Evolutionary conservation across 2,888 invertebrate genomes (phyloP).

Genomic region (Atethmia centrago): DNA sequence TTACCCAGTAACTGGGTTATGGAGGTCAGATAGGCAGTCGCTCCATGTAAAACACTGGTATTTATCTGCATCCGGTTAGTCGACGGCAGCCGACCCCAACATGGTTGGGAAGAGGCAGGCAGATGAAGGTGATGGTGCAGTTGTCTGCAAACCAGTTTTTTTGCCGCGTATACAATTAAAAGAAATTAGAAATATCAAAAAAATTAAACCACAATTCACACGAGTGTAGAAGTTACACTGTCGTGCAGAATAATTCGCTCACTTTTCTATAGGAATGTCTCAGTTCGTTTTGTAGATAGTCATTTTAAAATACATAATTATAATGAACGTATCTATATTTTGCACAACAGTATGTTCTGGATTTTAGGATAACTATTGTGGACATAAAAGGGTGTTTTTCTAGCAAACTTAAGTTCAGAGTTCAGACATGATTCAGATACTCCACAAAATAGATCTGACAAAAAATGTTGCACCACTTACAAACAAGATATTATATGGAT

Average conservation of each 20-base stretch:
- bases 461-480: constrained; percentile 30
- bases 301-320: constrained; percentile 47
- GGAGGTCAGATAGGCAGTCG: neutral
- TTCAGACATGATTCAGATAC: constrained; percentile 13
- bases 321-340: constrained; percentile 17
- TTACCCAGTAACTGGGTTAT: neutral
- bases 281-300: constrained; percentile 51
- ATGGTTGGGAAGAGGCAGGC: neutral
- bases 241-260: constrained; percentile 38
- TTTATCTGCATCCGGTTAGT: neutral
- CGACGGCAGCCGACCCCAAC: neutral
- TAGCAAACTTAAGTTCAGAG: constrained; percentile 24
- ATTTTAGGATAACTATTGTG: constrained; percentile 2
- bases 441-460: neutral
- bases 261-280: constrained; percentile 60
- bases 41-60: neutral
- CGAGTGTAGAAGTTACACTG: constrained; percentile 14
- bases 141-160: neutral
- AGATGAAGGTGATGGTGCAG: neutral
- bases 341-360: constrained; percentile 32
- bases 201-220: constrained; percentile 14
- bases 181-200: constrained; percentile 16
- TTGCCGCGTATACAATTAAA: constrained; percentile 12
- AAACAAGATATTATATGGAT: neutral
- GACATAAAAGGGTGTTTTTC: neutral